Conservation (phyloP, 2,113 vertebrate species). For the Tympanuchus pallidicinctus region DNA sequence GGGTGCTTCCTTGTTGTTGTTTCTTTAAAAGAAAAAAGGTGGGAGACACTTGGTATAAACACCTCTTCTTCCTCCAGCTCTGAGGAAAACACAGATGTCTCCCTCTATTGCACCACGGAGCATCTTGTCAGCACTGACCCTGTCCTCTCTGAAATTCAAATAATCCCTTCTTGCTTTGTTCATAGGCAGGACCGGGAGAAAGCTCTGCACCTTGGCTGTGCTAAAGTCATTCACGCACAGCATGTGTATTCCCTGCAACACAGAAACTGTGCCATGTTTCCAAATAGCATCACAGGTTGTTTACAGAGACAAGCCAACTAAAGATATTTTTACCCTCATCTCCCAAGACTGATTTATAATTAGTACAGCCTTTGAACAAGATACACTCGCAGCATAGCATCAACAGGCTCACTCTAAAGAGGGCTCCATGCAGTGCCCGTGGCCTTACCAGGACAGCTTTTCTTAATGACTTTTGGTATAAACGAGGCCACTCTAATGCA, state of each 20-base stretch:
- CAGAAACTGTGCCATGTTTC: background rate
- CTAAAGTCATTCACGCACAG: background rate
- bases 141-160: background rate
- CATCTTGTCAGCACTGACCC: background rate
- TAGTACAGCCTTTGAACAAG: slow-evolving; percentile 46
- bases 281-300: slow-evolving; percentile 54
- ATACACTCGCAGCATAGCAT: background rate
- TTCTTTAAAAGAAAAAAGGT: background rate
- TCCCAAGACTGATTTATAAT: slow-evolving; percentile 61
- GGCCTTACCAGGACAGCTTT: background rate
- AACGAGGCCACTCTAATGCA: rapidly evolving
- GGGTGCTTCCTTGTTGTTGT: background rate
- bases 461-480: background rate
- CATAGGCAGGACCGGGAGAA: background rate
- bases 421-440: background rate
- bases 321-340: slow-evolving; percentile 55
- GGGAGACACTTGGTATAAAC: background rate
- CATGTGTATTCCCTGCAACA: background rate
- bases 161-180: background rate
- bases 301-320: slow-evolving; percentile 34
- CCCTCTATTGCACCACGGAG: background rate
- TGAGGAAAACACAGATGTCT: background rate
- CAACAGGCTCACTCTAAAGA: background rate
- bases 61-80: background rate
- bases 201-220: background rate